phyloP scores from a whole-genome alignment of 2,888 invertebrate genomes.

The Sarcophaga rosellei region DNA sequence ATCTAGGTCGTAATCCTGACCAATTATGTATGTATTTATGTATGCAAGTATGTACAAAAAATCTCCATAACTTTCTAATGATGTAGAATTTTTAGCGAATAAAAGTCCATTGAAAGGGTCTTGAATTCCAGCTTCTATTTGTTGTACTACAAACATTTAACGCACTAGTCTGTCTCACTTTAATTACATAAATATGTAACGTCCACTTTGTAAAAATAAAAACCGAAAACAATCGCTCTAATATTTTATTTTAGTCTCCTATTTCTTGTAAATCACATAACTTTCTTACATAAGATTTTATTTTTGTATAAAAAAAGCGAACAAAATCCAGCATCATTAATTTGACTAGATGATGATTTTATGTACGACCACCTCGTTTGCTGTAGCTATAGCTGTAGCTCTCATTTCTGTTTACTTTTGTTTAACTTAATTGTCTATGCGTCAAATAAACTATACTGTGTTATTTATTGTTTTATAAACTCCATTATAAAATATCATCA shows the following conservation, averaged over 20 bases:
- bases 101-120: too few species aligned
- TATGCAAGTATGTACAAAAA: too few species aligned
- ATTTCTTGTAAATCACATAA: neutral
- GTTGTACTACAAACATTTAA: too few species aligned
- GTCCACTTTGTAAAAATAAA: too few species aligned
- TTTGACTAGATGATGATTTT: slow-evolving; percentile 9
- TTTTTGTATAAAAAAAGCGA: neutral
- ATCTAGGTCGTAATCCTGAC: too few species aligned
- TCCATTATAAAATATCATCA: too few species aligned
- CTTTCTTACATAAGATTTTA: neutral
- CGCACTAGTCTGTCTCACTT: too few species aligned
- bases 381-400: neutral
- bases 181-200: too few species aligned
- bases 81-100: too few species aligned
- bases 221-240: neutral
- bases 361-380: slow-evolving; percentile 35
- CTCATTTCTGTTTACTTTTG: neutral
- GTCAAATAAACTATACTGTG: slow-evolving; percentile 34
- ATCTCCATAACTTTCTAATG: too few species aligned
- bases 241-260: neutral
- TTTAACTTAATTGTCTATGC: slow-evolving; percentile 24
- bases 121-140: too few species aligned
- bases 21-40: too few species aligned
- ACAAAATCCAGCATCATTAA: neutral
- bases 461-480: slow-evolving; percentile 30